phyloP scores from a whole-genome alignment of 2,888 invertebrate species.

The Linnaemya vulpina region DNA sequence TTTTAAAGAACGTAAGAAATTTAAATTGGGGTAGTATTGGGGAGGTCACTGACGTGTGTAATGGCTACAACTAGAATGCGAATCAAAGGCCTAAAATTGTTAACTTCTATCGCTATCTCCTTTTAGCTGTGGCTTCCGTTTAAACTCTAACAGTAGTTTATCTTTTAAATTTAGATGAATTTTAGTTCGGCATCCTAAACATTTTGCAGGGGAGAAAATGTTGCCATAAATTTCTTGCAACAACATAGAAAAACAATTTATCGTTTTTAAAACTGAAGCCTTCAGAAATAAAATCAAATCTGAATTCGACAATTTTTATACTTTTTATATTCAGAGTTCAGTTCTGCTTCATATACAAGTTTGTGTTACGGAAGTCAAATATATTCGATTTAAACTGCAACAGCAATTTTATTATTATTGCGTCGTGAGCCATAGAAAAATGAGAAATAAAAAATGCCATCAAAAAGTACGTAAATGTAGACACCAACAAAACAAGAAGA shows the following conservation, averaged over 20 bases:
- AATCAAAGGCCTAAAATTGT: too few relatives aligned
- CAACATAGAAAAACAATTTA: not conserved
- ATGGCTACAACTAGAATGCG: too few relatives aligned
- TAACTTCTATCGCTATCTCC: too few relatives aligned
- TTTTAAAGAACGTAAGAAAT: too few relatives aligned
- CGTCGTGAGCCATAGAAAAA: conserved; percentile 48
- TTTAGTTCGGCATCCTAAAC: too few relatives aligned
- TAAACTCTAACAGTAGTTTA: too few relatives aligned
- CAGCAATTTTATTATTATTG: conserved; percentile 60
- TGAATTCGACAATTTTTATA: not conserved
- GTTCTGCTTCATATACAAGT: conserved; percentile 39
- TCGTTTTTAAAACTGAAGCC: not conserved
- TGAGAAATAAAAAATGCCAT: conserved; percentile 8
- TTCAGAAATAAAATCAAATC: not conserved
- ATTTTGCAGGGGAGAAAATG: too few relatives aligned
- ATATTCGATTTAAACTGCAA: conserved; percentile 64
- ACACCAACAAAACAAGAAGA: conserved; percentile 43
- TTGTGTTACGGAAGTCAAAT: conserved; percentile 66
- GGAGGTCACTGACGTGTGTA: too few relatives aligned
- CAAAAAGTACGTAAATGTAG: conserved; percentile 25
- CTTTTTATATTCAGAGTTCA: not conserved
- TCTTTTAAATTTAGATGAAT: too few relatives aligned
- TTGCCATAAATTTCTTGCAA: too few relatives aligned
- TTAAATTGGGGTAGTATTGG: too few relatives aligned
- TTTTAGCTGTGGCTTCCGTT: too few relatives aligned